Evolutionary conservation across 2,888 invertebrate species (phyloP).

Genomic region (Polietes domitor): DNA sequence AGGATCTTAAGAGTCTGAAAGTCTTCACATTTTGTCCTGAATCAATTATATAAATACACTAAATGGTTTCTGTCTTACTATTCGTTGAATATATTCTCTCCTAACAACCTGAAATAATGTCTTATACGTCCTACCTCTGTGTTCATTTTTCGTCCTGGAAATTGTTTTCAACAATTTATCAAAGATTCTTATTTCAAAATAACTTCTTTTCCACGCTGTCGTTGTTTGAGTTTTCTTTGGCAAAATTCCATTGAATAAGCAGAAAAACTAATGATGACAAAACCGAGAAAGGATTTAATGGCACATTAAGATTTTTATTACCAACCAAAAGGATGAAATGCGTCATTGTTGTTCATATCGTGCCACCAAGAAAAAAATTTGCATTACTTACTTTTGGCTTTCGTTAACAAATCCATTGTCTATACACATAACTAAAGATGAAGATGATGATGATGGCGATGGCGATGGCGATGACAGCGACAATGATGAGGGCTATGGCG

Average conservation of each 20-base stretch:
- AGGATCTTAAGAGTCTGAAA: too few relatives aligned
- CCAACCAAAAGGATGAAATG: constrained; percentile 58
- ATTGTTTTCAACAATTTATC: constrained; percentile 55
- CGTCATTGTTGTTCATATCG: constrained; percentile 32
- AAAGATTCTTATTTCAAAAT: constrained; percentile 43
- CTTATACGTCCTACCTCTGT: too few relatives aligned
- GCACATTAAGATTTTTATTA: constrained; percentile 80
- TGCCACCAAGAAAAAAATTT: background rate
- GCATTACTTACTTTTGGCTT: constrained; percentile 22
- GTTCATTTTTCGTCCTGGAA: background rate
- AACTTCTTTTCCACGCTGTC: constrained; percentile 1
- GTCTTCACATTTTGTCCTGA: too few relatives aligned
- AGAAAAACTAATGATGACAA: constrained; percentile 56
- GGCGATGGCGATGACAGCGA: constrained; percentile 49
- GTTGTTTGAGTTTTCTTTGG: constrained; percentile 50
- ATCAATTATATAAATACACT: constrained; percentile 43
- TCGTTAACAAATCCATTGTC: constrained; percentile 62
- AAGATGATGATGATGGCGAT: constrained; percentile 35
- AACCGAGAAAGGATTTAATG: constrained; percentile 77
- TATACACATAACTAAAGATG: constrained; percentile 61
- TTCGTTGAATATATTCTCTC: too few relatives aligned
- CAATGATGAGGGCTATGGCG: constrained; percentile 40
- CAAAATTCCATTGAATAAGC: constrained; percentile 59
- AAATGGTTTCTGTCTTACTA: constrained; percentile 22
- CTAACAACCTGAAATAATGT: too few relatives aligned